Evolutionary conservation across 2,797 vertebrate genomes (phyloP).

Genomic region (Propithecus deckenii): DNA sequence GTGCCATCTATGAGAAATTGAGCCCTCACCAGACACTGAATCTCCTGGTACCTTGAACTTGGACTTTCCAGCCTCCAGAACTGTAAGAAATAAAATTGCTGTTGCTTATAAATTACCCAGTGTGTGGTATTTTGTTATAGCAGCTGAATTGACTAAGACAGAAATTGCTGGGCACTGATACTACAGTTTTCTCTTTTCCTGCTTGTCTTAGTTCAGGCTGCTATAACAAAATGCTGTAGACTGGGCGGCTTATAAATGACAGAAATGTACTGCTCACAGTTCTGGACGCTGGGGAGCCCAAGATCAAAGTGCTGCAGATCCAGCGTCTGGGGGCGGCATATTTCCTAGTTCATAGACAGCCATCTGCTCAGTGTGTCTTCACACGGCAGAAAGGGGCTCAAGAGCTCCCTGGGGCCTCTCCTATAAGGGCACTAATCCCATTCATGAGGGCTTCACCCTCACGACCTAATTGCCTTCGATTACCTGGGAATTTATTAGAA

Average conservation of each 20-base stretch:
- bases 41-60: background rate
- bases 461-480: background rate
- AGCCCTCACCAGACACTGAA: background rate
- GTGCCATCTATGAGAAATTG: background rate
- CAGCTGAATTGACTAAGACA: background rate
- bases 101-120: background rate
- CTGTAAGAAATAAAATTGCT: background rate
- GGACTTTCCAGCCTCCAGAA: background rate
- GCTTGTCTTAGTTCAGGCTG: background rate
- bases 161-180: background rate
- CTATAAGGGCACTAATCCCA: too few species aligned
- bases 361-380: too few species aligned
- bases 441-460: too few species aligned
- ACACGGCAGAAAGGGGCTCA: too few species aligned
- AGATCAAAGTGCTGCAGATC: too few species aligned
- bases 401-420: too few species aligned
- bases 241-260: background rate
- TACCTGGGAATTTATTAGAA: background rate
- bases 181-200: background rate
- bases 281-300: too few species aligned
- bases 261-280: too few species aligned
- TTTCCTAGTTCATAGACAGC: too few species aligned
- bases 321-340: too few species aligned
- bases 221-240: background rate
- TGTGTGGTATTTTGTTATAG: background rate